Conservation (phyloP, 2,797 vertebrate species). For the Rhyacichthys aspro region DNA sequence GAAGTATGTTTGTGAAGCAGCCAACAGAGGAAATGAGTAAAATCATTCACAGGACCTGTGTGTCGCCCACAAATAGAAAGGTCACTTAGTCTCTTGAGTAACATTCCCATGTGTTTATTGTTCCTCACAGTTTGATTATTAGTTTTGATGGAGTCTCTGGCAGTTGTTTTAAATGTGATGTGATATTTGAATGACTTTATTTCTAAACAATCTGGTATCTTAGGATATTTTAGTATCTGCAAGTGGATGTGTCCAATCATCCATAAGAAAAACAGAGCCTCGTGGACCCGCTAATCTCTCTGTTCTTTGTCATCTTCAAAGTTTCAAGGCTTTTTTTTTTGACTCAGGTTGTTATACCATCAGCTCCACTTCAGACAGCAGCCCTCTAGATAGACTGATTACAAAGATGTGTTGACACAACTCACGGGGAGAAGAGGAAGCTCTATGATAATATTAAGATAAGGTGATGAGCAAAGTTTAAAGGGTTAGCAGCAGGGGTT, state of each 20-base stretch:
- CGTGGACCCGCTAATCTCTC: constrained; percentile 9
- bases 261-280: constrained; percentile 19
- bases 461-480: constrained; percentile 39
- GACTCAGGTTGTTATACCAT: constrained; percentile 33
- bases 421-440: constrained; percentile 22
- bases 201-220: no score
- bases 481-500: constrained; percentile 8
- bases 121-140: constrained; percentile 37
- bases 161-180: background rate
- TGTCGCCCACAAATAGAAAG: constrained; percentile 54
- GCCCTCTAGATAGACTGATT: constrained; percentile 36
- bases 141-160: constrained; percentile 13
- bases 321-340: constrained; percentile 6
- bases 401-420: constrained; percentile 48
- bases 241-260: background rate
- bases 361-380: constrained; percentile 39
- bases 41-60: constrained; percentile 49
- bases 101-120: constrained; percentile 47
- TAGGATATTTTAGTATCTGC: background rate
- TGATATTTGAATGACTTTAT: no score
- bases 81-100: constrained; percentile 56
- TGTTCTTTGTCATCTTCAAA: constrained; percentile 4
- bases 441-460: constrained; percentile 24
- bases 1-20: constrained; percentile 39
- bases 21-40: constrained; percentile 57